A percentile compares a stretch with the other conserved stretches of the same genome.
These are phyloP conservation scores for Mycetomoellerius zeteki DNA, from an alignment of 1,140 invertebrate genomes.

Conservation along the genomic window DNA sequence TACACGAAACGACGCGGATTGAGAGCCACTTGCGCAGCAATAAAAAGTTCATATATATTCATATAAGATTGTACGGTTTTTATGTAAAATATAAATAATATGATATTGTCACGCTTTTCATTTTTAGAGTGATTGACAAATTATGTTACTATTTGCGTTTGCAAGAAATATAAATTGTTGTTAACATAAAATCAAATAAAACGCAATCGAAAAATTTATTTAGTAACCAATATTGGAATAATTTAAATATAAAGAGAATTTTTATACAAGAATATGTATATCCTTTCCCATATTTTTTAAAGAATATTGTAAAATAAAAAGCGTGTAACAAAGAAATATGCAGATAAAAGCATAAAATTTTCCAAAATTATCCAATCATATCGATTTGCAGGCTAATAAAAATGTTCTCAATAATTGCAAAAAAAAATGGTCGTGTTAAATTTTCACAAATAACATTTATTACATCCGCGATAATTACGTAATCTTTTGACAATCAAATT, in stretches of 20 bases:
- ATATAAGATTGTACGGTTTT: background rate
- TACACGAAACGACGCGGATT: background rate
- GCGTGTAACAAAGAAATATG: background rate
- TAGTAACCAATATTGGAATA: background rate
- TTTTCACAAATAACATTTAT: conserved; percentile 27
- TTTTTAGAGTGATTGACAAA: background rate
- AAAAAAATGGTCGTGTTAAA: background rate
- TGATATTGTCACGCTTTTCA: background rate
- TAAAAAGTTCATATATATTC: background rate
- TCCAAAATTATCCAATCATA: background rate
- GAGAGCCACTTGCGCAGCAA: background rate
- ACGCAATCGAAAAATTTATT: background rate
- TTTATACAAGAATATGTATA: background rate
- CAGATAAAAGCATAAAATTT: background rate
- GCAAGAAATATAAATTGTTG: background rate
- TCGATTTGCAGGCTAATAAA: background rate
- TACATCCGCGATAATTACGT: background rate
- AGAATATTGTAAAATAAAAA: conserved; percentile 1
- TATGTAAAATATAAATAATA: background rate
- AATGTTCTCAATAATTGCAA: conserved; percentile 4
- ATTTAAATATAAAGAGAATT: background rate
- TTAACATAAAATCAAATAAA: background rate
- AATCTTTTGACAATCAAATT: conserved; percentile 19
- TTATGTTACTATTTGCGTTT: background rate
- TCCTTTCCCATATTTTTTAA: background rate